Base-by-base conservation (phyloP, 2,797 vertebrate genomes). In the Glyptemys insculpta region DNA sequence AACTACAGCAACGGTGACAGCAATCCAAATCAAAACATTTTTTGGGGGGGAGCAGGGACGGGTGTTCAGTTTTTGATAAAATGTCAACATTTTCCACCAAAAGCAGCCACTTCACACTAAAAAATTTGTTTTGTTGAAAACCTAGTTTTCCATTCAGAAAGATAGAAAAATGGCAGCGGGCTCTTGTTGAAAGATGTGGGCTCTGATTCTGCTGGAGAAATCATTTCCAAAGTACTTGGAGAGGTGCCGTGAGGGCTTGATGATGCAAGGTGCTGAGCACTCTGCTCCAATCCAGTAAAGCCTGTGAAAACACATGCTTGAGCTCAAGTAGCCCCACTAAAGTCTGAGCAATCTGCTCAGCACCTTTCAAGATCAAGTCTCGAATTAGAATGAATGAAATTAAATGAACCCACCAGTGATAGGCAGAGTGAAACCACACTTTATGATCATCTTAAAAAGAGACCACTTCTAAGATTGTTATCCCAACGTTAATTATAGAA, bases 221-320 rank as follows among this genome's bases (percentile, higher is more conserved):
- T 1, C 12, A 47, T 62, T 85, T 54, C 25, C 72, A 89, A 80
- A 68, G 9, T 37, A 31, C n/a, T 41, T 31, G 8, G 74, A 5
- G 29, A 0, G 0, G 47, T 83, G 47, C 25, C 16, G 18, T 50
- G 83, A 3, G 56, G 78, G n/a, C 49, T 87, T 31, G 19, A 4
- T 80, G 78, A 87, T 47, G 52, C 72, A 65, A 54, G 47, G 31
- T 83, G 52, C 41, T 41, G 47, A 4, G 0, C 34, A 81, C 1
- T 41, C 84, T 86, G 83, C 47, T 37, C 85, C 91, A 59, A 54
- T 87, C 81, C 87, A 87, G 47, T 86, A 79, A 89, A 83, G 81
- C 47, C 83, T 87, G 54, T 91, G 62, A 87, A 90, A 91, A 93
- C 59, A 91, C 89, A 74, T 44, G 0, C 15, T 18, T 59, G 14